Percentiles rank a stretch among this genome's conserved stretches.
Conservation (phyloP, 2,113 vertebrate species). For the Daphoenositta chrysoptera region DNA sequence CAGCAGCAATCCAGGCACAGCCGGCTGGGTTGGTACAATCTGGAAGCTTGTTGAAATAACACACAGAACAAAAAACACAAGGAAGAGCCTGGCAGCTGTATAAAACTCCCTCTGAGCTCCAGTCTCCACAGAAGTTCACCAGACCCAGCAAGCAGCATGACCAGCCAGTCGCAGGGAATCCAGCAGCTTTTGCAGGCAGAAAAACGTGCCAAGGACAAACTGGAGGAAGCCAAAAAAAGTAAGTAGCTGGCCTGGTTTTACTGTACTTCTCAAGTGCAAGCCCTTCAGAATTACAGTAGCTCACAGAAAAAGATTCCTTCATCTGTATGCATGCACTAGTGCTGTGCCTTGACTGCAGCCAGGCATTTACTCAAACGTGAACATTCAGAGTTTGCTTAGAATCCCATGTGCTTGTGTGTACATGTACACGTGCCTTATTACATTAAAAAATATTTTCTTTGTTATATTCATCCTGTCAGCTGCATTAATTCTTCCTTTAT, state of each 20-base stretch:
- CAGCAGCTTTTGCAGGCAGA: slow-evolving; percentile 80
- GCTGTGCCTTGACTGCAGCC: background rate
- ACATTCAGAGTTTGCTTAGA: background rate
- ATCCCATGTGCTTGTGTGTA: background rate
- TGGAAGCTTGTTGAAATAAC: background rate
- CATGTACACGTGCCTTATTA: rapidly evolving
- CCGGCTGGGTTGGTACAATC: background rate
- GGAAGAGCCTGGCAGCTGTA: background rate
- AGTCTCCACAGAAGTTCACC: background rate
- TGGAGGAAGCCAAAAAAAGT: slow-evolving; percentile 81
- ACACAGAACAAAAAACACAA: slow-evolving; percentile 23
- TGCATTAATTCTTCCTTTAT: background rate
- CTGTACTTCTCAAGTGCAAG: background rate
- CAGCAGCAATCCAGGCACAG: background rate
- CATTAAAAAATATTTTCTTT: background rate
- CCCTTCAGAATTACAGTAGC: background rate
- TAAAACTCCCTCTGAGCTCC: background rate
- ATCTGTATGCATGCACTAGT: background rate
- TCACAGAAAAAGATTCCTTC: background rate
- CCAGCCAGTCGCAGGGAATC: slow-evolving; percentile 79
- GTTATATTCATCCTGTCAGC: background rate
- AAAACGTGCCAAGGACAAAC: slow-evolving; percentile 79
- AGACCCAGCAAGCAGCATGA: slow-evolving; percentile 39
- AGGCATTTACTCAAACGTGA: background rate
- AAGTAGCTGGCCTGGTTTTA: slow-evolving; percentile 45